Base-by-base conservation (phyloP, 2,797 vertebrate species). In the Chaunax sp. region DNA sequence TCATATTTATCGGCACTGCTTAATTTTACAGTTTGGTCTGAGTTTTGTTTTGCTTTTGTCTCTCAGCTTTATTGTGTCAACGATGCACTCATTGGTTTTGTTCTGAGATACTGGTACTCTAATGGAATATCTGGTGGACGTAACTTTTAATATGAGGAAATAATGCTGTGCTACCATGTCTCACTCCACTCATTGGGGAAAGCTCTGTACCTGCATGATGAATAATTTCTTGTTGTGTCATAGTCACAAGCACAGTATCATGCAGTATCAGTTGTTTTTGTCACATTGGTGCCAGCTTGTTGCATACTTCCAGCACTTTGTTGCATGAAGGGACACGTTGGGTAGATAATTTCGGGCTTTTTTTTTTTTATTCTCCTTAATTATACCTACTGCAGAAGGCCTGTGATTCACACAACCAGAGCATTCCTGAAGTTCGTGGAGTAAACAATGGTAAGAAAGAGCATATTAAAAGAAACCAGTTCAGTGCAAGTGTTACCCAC, bases 271-370 rank as follows among this genome's bases (percentile, higher is more conserved):
- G 4, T 43, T 47, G 19, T 35, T 60, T 40, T 30, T 59, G 10
- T 25, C 40, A 43, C 25, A 25, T 20, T 1, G 4, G 8, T 50
- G 45, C 28, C 44, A 37, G 52, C 8, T 22, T 47, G 22, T 52
- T 53, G 19, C 9, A 13, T 50, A 10, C 59, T 63, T 43, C 30
- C 5, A 13, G 55, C 11, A 7, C 58, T 47, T 20, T 0, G 4
- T 40, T 76, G 63, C 81, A 73, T 69, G 80, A 62, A 44, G 49
- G 13, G 18, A 63, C 83, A 77, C 0, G 72, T 73, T 41, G 33
- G 45, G 43, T 46, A 30, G 23, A 59, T 69, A 74, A 60, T 35
- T 5, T 19, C 20, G 44, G 9, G 4, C 35, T 30, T 62, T 28
- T 20, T 19, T 54, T 20, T 30, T 25, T 37, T 35, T 3, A 11